Evolutionary conservation across 2,797 vertebrate genomes (phyloP).

Genomic region (Phrynocephalus forsythii): DNA sequence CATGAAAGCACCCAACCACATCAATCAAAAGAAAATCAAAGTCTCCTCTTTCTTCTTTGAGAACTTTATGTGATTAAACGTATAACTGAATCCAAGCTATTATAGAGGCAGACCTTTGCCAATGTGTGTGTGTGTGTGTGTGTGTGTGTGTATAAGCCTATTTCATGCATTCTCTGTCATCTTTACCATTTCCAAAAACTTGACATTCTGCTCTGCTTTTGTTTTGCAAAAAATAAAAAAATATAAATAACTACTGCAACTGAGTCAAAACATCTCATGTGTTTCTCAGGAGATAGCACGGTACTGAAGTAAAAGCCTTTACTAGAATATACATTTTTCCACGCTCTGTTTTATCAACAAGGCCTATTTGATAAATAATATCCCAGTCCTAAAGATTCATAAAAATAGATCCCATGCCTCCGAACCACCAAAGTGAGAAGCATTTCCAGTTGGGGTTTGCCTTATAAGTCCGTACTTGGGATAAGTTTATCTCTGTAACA

Average conservation of each 20-base stretch:
- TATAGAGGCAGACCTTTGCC: background rate
- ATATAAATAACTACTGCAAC: background rate
- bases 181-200: background rate
- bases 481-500: conserved; percentile 33
- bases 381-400: conserved; percentile 26
- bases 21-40: no score
- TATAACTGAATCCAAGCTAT: background rate
- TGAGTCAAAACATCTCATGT: background rate
- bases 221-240: background rate
- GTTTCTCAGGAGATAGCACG: background rate
- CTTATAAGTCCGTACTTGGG: conserved; percentile 60
- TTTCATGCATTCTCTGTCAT: background rate
- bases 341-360: conserved; percentile 15
- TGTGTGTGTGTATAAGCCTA: background rate
- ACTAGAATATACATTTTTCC: background rate
- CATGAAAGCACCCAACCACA: background rate
- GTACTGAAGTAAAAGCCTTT: fast-evolving
- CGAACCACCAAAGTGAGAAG: conserved; percentile 49
- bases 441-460: conserved; percentile 47
- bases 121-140: background rate
- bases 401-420: conserved; percentile 51
- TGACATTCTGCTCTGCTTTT: background rate
- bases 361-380: conserved; percentile 20
- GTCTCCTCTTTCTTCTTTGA: background rate
- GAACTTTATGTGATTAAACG: background rate